Percentiles rank a stretch among this genome's conserved stretches.
Conservation (phyloP, 2,113 vertebrate genomes). For the Eulemur rufifrons region DNA sequence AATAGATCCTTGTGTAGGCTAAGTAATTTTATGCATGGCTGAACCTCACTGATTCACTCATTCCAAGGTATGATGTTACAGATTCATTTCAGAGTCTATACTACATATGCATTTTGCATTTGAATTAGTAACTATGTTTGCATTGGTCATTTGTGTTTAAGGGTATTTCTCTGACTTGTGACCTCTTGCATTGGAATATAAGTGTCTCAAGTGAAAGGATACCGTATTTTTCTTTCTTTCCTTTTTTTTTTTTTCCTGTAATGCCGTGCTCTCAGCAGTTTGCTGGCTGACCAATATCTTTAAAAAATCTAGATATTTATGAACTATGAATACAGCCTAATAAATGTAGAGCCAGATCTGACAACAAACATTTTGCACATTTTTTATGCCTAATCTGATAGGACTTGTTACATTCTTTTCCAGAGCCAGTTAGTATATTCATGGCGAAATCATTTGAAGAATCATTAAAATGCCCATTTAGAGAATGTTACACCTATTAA, state of each 20-base stretch:
- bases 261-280: neutral
- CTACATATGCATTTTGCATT: neutral
- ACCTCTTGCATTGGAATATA: neutral
- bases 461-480: conserved; percentile 10
- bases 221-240: neutral
- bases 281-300: neutral
- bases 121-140: neutral
- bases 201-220: neutral
- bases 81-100: neutral
- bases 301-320: neutral
- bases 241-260: neutral
- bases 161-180: neutral
- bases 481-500: neutral
- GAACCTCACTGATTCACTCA: neutral
- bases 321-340: neutral
- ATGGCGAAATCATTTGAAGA: conserved; percentile 15
- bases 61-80: neutral
- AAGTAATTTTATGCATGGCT: neutral
- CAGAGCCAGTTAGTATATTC: neutral
- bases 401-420: conserved; percentile 26
- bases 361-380: neutral
- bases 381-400: neutral
- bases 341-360: neutral
- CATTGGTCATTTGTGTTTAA: conserved; percentile 8
- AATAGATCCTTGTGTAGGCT: neutral